These are phyloP conservation scores for Agonopterix heracliana DNA, from an alignment of 2,888 invertebrate species.

Conservation along the genomic window DNA sequence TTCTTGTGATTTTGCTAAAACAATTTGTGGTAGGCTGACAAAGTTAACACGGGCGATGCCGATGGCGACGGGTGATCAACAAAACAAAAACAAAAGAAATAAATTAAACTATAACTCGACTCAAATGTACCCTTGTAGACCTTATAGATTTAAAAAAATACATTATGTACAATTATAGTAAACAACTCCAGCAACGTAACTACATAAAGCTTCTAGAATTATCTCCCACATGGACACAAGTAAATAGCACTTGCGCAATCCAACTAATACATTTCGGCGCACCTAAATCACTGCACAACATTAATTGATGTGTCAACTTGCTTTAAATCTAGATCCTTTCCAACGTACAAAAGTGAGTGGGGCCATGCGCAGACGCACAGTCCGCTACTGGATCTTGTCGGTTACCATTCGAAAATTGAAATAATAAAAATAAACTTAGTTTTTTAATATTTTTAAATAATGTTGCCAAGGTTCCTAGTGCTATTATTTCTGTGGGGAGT, in stretches of 20 bases:
- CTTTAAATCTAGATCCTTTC: slow-evolving; percentile 65
- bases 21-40: no score
- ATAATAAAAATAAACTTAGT: not conserved
- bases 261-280: slow-evolving; percentile 34
- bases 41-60: no score
- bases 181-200: no score
- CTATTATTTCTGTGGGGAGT: slow-evolving; percentile 47
- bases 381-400: slow-evolving; percentile 36
- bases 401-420: slow-evolving; percentile 4
- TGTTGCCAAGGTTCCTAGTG: slow-evolving; percentile 45
- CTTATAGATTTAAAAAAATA: no score
- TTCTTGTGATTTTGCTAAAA: no score
- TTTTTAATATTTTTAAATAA: slow-evolving; percentile 16
- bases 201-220: no score
- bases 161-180: no score
- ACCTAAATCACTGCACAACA: slow-evolving; percentile 31
- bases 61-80: no score
- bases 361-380: slow-evolving; percentile 44
- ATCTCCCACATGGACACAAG: no score
- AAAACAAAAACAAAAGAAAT: no score
- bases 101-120: no score
- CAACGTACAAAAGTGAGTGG: slow-evolving; percentile 67
- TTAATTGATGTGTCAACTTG: slow-evolving; percentile 56
- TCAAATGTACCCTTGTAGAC: no score
- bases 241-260: slow-evolving; percentile 29